Evolutionary conservation across 2,797 vertebrate species (phyloP), one percentile per base, ranked within the genome.

Genomic region (Pempheris klunzingeri): DNA sequence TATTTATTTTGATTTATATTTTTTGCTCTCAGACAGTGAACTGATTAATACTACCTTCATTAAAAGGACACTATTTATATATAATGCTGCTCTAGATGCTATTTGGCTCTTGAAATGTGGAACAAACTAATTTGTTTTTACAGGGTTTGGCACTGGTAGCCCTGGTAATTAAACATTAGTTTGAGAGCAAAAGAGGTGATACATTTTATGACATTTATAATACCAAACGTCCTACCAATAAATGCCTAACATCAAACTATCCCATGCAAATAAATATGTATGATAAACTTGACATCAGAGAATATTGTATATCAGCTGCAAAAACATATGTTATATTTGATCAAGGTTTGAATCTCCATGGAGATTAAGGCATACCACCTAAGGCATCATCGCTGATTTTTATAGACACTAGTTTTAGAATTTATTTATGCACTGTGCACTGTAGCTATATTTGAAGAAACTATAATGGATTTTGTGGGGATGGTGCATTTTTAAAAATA

Each of bases 401-500:
- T 15, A 49, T 39, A n/a, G 4, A 60, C 4, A 8, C 18, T 17
- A 20, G 12, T 50, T 32, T 13, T 30, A 43, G 20, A 20, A 22
- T 26, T 20, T n/a, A 32, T 53, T 39, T 59, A 54, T 44, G 46
- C 14, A n/a, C 15, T 39, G 8, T 44, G 46, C 14, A n/a, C 15
- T 39, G 8, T 39, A 53, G 18, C 12, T 54, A 39, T 39, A 44
- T 58, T 77, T 63, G 4, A 55, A 70, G 34, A 20, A 55, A 32
- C 24, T 71, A 46, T 14, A 38, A 15, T 18, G 24, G 61, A 60
- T 39, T 46, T 49, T 43, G 4, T 28, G 4, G 34, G 38, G 4
- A 44, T 7, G 7, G 12, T 60, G 32, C 3, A 49, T 58, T 65
- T 69, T 13, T 52, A 68, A 18, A 68, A 59, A 70, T 4, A 47